Evolutionary conservation across 2,113 vertebrate species (phyloP).

Genomic region (Otocyon megalotis): DNA sequence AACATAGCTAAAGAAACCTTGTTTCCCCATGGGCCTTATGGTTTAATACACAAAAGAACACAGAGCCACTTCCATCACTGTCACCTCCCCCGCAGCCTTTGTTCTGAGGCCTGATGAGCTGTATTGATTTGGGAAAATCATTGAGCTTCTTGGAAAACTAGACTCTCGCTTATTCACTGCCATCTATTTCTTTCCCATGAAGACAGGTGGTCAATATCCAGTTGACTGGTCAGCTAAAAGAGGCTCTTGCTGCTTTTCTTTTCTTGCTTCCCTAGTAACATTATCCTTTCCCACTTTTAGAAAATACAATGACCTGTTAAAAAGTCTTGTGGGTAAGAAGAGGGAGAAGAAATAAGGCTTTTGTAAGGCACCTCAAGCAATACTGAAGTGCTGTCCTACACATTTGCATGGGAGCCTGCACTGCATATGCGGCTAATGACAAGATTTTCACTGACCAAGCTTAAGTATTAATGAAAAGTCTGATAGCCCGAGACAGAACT

Average conservation of each 20-base stretch:
- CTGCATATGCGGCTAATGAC: neutral
- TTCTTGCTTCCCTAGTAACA: slow-evolving; percentile 80
- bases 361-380: neutral
- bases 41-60: slow-evolving; percentile 88
- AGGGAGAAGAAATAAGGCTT: slow-evolving; percentile 41
- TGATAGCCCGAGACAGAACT: neutral
- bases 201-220: slow-evolving; percentile 92
- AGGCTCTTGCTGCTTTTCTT: slow-evolving; percentile 84
- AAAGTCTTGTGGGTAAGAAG: slow-evolving; percentile 67
- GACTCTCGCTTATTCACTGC: slow-evolving; percentile 88
- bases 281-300: slow-evolving; percentile 75
- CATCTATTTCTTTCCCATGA: slow-evolving; percentile 89
- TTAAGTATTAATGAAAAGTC: neutral
- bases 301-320: slow-evolving; percentile 70
- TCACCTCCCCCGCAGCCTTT: slow-evolving; percentile 86
- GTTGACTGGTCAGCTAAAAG: slow-evolving; percentile 87
- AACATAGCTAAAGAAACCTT: slow-evolving; percentile 71
- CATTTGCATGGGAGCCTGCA: neutral
- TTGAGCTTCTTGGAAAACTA: slow-evolving; percentile 91
- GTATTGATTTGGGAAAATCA: slow-evolving; percentile 91
- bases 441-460: neutral
- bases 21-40: slow-evolving; percentile 80
- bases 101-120: slow-evolving; percentile 89
- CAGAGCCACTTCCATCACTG: slow-evolving; percentile 87
- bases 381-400: neutral